A percentile compares a stretch with the other conserved stretches of the same genome.
phyloP scores from a whole-genome alignment of 1,140 invertebrate genomes.

The Cydia pomonella region DNA sequence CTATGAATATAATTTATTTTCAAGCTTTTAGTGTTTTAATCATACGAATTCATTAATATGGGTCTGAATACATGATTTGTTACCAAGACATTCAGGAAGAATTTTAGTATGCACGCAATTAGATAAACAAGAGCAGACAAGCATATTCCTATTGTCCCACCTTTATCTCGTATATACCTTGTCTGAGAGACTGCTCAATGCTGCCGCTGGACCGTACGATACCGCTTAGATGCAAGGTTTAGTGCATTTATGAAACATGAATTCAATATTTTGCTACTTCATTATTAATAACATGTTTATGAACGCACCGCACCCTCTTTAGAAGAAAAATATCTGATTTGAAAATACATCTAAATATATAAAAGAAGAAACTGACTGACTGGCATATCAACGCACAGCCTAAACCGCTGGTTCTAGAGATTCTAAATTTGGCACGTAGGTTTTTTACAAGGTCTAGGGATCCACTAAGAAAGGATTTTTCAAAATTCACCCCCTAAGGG shows the following conservation, averaged over 20 bases:
- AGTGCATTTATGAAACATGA: constrained; percentile 6
- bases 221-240: neutral
- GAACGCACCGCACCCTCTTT: neutral
- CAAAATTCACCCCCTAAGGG: too few species aligned
- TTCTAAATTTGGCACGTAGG: too few species aligned
- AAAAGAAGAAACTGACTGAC: too few species aligned
- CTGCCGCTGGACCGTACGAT: neutral
- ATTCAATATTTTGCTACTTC: neutral
- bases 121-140: constrained; percentile 16
- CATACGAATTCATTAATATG: neutral
- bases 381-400: too few species aligned
- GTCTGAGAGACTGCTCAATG: constrained; percentile 9
- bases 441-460: too few species aligned
- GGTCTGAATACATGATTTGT: neutral
- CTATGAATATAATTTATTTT: neutral
- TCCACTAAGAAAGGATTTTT: too few species aligned
- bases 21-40: neutral
- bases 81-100: neutral
- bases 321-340: neutral
- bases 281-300: neutral
- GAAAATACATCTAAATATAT: too few species aligned
- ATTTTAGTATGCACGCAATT: constrained; percentile 10
- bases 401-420: too few species aligned
- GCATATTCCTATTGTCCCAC: constrained; percentile 13
- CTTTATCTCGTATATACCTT: neutral